Evolutionary conservation across 2,113 vertebrate genomes (phyloP).

Genomic region (Cyprinodon variegatus): DNA sequence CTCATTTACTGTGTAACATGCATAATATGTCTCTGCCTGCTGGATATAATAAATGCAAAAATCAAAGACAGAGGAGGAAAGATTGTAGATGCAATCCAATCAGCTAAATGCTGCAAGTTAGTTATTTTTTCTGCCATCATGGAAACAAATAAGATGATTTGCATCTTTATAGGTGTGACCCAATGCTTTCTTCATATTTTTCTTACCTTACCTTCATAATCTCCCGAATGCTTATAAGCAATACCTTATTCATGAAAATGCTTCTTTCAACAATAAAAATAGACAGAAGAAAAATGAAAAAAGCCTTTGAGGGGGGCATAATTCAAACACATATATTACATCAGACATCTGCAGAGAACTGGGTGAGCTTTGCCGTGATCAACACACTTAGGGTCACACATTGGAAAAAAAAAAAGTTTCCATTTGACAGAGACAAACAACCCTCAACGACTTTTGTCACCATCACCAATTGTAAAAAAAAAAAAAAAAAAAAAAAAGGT

Average conservation of each 20-base stretch:
- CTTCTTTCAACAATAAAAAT: background rate
- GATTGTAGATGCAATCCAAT: constrained; percentile 5
- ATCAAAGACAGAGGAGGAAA: background rate
- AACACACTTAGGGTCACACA: background rate
- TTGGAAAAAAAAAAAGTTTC: background rate
- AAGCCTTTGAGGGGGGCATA: background rate
- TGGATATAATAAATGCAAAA: background rate
- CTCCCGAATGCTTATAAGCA: constrained; percentile 11
- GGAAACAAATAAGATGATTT: constrained; percentile 7
- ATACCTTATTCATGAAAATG: constrained; percentile 17
- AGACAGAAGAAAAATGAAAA: background rate
- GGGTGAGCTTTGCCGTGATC: background rate
- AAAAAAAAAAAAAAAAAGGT: background rate
- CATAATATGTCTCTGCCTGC: background rate
- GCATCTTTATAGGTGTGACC: background rate
- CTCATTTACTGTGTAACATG: background rate
- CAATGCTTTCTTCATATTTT: background rate
- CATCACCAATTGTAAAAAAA: background rate
- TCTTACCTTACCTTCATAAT: background rate
- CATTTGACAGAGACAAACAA: background rate
- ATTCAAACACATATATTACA: background rate
- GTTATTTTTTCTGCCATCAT: background rate
- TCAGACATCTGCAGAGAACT: constrained; percentile 7
- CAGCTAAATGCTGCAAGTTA: background rate
- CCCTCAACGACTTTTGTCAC: background rate